Evolutionary conservation across 1,140 invertebrate species (phyloP).

Genomic region (Papilio glaucus): DNA sequence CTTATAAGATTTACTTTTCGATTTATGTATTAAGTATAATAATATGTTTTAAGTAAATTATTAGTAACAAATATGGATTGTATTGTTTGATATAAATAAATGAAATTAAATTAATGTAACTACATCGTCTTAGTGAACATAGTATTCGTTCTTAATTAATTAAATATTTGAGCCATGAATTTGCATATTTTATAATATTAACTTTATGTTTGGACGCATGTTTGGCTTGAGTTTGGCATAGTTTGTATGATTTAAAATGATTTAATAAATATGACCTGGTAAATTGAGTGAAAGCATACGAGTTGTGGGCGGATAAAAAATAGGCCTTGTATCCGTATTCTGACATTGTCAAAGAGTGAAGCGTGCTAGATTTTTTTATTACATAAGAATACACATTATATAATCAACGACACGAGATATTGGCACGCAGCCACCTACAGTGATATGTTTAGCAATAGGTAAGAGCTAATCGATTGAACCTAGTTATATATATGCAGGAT

Average conservation of each 20-base stretch:
- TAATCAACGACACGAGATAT: conserved; percentile 55
- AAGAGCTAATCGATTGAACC: conserved; percentile 26
- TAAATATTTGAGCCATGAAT: too few relatives aligned
- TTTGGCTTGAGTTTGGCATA: too few relatives aligned
- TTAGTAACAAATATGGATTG: too few relatives aligned
- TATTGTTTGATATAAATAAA: too few relatives aligned
- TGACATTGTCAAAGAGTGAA: conserved; percentile 48
- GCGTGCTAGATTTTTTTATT: conserved; percentile 53
- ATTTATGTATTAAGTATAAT: too few relatives aligned
- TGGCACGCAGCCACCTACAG: conserved; percentile 48
- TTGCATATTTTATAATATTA: too few relatives aligned
- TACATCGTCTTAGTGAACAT: too few relatives aligned
- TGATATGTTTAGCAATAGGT: conserved; percentile 51
- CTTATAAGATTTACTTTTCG: too few relatives aligned
- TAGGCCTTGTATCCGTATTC: conserved; percentile 40
- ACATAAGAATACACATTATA: conserved; percentile 55
- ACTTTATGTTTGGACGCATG: too few relatives aligned
- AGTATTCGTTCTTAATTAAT: too few relatives aligned
- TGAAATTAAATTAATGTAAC: too few relatives aligned
- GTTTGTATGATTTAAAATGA: not conserved
- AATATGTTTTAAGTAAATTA: too few relatives aligned
- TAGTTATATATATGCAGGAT: not conserved
- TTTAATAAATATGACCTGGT: conserved; percentile 2
- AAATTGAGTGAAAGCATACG: conserved; percentile 16
- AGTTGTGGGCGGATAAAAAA: conserved; percentile 5